These are phyloP conservation scores for Pristionchus arcanus DNA, from an alignment of 2,888 invertebrate genomes.

Conservation along the genomic window DNA sequence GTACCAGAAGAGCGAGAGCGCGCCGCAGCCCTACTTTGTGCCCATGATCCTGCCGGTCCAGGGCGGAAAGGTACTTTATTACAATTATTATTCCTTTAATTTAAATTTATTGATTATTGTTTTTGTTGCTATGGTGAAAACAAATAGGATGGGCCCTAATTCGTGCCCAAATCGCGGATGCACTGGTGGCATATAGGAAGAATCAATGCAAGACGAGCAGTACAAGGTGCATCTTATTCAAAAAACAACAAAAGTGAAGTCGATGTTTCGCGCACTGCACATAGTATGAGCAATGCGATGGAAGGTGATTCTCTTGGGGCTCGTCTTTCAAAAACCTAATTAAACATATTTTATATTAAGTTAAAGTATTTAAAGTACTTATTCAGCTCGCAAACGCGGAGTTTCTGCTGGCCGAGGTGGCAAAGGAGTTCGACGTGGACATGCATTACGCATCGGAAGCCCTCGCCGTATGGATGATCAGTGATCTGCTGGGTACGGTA, in stretches of 20 bases:
- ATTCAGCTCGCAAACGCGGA: constrained; percentile 40
- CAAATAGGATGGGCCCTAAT: too few species aligned
- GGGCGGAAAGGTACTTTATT: constrained; percentile 41
- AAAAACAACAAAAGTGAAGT: background rate
- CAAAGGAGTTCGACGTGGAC: constrained; percentile 88
- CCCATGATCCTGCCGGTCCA: constrained; percentile 8
- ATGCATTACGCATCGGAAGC: constrained; percentile 87
- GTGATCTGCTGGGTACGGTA: constrained; percentile 88
- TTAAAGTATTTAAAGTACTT: too few species aligned
- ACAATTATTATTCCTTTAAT: background rate
- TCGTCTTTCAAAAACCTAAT: too few species aligned
- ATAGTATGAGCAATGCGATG: background rate
- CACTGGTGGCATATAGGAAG: too few species aligned
- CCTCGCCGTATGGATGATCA: constrained; percentile 95
- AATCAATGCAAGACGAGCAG: background rate
- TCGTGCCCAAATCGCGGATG: too few species aligned
- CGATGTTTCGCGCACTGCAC: background rate
- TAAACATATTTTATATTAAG: too few species aligned
- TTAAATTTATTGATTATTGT: background rate
- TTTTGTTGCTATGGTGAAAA: too few species aligned
- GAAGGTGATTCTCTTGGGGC: background rate
- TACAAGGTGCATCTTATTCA: background rate
- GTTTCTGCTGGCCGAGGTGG: constrained; percentile 81
- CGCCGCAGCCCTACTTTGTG: background rate
- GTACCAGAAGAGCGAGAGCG: background rate